Conservation (phyloP, 2,888 invertebrate genomes). For the Pterostichus madidus region DNA sequence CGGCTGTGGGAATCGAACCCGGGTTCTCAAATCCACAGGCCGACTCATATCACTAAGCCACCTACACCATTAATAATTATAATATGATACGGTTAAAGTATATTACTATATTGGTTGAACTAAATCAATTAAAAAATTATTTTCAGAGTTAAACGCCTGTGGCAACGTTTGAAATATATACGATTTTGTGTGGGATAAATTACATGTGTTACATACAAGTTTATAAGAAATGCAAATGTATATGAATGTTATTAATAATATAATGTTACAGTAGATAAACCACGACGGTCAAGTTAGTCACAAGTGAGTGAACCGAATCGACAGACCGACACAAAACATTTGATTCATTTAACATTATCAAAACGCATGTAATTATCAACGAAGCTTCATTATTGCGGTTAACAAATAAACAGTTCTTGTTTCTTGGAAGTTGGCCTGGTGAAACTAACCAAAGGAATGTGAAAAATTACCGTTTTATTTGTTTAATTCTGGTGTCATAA, state of each 20-base stretch:
- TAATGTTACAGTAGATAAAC: constrained; percentile 63
- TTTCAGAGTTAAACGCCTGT: constrained; percentile 33
- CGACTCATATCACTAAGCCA: no score
- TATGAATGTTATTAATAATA: constrained; percentile 40
- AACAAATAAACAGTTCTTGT: background rate
- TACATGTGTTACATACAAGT: constrained; percentile 23
- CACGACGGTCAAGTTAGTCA: constrained; percentile 46
- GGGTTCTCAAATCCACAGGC: no score
- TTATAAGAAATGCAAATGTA: constrained; percentile 48
- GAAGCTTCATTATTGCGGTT: constrained; percentile 4
- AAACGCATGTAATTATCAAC: constrained; percentile 36
- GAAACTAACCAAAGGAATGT: background rate
- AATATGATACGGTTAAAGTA: constrained; percentile 34
- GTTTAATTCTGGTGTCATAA: constrained; percentile 1
- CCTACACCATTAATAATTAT: no score
- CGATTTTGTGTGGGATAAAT: constrained; percentile 30
- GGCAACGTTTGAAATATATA: constrained; percentile 25
- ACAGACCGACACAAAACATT: constrained; percentile 34
- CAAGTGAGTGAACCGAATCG: constrained; percentile 40
- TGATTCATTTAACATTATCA: constrained; percentile 40
- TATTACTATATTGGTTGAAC: background rate
- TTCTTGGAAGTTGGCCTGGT: background rate
- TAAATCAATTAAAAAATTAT: constrained; percentile 21
- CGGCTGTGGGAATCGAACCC: no score
- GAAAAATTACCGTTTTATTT: constrained; percentile 9